phyloP scores from a whole-genome alignment of 1,140 invertebrate genomes.

The Hypsibius dujardini region DNA sequence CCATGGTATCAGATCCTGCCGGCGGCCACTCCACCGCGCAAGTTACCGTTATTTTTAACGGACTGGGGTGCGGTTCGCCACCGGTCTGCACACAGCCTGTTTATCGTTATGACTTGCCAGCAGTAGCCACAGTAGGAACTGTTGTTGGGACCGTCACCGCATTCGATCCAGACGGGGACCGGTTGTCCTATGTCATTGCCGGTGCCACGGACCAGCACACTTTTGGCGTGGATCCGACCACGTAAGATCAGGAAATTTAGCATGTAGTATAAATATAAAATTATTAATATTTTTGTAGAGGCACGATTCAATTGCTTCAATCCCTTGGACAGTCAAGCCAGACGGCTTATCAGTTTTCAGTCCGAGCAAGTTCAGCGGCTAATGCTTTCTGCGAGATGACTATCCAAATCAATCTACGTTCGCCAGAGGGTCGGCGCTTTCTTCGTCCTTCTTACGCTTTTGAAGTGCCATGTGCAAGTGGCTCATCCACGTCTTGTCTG shows the following conservation, averaged over 20 bases:
- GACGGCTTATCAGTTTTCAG: not conserved
- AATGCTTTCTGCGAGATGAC: constrained; percentile 8
- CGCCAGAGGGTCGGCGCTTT: not conserved
- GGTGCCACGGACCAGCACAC: no score
- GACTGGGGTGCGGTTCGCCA: not conserved
- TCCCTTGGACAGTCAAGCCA: not conserved
- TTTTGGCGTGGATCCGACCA: not conserved
- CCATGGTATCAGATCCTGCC: not conserved
- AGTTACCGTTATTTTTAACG: not conserved
- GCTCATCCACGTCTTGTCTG: no score
- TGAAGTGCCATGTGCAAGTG: not conserved
- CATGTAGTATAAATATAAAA: not conserved
- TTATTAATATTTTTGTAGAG: not conserved
- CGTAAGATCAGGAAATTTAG: not conserved
- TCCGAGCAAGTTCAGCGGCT: constrained; percentile 2
- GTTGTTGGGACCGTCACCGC: not conserved
- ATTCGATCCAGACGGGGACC: not conserved
- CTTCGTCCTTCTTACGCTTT: not conserved
- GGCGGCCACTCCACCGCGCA: not conserved
- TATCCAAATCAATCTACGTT: not conserved
- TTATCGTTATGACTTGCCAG: not conserved
- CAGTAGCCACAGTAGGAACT: not conserved
- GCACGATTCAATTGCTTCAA: not conserved
- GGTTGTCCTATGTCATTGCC: not conserved
- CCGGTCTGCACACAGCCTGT: not conserved